Evolutionary conservation across 2,888 invertebrate genomes (phyloP).

Genomic region (Agrochola lota): DNA sequence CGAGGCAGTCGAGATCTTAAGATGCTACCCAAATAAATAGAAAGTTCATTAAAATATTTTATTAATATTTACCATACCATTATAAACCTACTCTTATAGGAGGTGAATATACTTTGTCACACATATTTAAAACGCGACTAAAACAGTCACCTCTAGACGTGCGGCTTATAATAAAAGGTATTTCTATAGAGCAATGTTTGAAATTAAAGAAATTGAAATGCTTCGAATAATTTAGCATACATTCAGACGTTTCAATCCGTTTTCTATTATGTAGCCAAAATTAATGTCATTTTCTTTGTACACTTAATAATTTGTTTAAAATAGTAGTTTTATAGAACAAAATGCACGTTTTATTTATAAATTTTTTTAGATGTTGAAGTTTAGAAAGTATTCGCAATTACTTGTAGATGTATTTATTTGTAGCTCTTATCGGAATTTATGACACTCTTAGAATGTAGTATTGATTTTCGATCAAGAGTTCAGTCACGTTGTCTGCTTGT

Average conservation of each 20-base stretch:
- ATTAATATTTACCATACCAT: not conserved
- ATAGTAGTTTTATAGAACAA: slow-evolving; percentile 25
- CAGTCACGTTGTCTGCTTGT: slow-evolving; percentile 30
- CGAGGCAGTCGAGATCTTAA: not conserved
- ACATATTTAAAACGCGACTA: slow-evolving; percentile 12
- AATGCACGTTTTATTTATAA: slow-evolving; percentile 26
- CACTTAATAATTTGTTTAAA: slow-evolving; percentile 5
- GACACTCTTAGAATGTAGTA: slow-evolving; percentile 41
- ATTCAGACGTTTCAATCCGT: slow-evolving; percentile 22
- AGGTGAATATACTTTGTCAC: not conserved
- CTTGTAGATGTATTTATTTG: slow-evolving; percentile 32
- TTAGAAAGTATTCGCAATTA: slow-evolving; percentile 12
- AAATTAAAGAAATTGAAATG: slow-evolving; percentile 38
- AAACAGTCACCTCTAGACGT: slow-evolving; percentile 19
- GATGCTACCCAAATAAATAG: not conserved
- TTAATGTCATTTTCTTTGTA: slow-evolving; percentile 8
- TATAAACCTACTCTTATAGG: not conserved
- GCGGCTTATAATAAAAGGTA: not conserved
- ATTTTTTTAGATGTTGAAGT: slow-evolving; percentile 19
- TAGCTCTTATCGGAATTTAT: slow-evolving; percentile 38
- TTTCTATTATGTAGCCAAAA: slow-evolving; percentile 25
- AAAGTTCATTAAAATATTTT: not conserved
- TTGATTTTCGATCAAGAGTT: slow-evolving; percentile 49
- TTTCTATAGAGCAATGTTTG: slow-evolving; percentile 11
- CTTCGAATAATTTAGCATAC: slow-evolving; percentile 57